Conservation (phyloP, 64 coral and sea anemone genomes). For the Trachythela sp. region DNA sequence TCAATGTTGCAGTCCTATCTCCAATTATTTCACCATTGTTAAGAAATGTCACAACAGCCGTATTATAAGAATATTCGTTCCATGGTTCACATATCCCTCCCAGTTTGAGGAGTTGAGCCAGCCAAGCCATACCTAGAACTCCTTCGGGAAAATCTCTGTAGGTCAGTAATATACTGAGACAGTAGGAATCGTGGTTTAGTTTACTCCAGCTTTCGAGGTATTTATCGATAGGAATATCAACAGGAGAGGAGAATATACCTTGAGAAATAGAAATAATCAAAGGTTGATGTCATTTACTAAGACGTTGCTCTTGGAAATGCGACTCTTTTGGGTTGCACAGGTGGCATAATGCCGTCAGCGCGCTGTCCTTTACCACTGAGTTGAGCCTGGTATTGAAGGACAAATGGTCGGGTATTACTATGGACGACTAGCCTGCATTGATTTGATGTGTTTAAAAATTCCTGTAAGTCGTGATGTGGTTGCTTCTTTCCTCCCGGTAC, state of each 20-base stretch:
- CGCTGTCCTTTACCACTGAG: too few relatives aligned
- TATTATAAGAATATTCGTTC: slow-evolving; percentile 53
- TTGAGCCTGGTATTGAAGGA: too few relatives aligned
- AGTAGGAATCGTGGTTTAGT: slow-evolving; percentile 61
- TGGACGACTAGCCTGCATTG: too few relatives aligned
- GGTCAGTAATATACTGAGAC: slow-evolving; percentile 73
- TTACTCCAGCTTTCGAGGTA: slow-evolving; percentile 79
- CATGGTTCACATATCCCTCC: slow-evolving; percentile 73
- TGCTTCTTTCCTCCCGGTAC: too few relatives aligned
- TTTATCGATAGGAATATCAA: slow-evolving; percentile 24
- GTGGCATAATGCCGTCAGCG: too few relatives aligned
- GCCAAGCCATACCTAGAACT: slow-evolving; percentile 73
- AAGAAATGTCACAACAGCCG: slow-evolving; percentile 46
- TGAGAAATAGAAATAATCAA: background rate
- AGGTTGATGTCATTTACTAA: background rate
- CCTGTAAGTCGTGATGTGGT: too few relatives aligned
- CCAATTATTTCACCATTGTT: slow-evolving; percentile 56
- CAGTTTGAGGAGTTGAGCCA: background rate
- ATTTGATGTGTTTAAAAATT: too few relatives aligned
- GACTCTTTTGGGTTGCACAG: too few relatives aligned
- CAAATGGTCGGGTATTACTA: too few relatives aligned
- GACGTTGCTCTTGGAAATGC: too few relatives aligned
- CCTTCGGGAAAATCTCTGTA: slow-evolving; percentile 64
- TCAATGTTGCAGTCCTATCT: slow-evolving; percentile 52
- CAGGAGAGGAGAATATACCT: slow-evolving; percentile 47